Evolutionary conservation across 1,140 invertebrate genomes (phyloP).

Genomic region (Portunus trituberculatus): DNA sequence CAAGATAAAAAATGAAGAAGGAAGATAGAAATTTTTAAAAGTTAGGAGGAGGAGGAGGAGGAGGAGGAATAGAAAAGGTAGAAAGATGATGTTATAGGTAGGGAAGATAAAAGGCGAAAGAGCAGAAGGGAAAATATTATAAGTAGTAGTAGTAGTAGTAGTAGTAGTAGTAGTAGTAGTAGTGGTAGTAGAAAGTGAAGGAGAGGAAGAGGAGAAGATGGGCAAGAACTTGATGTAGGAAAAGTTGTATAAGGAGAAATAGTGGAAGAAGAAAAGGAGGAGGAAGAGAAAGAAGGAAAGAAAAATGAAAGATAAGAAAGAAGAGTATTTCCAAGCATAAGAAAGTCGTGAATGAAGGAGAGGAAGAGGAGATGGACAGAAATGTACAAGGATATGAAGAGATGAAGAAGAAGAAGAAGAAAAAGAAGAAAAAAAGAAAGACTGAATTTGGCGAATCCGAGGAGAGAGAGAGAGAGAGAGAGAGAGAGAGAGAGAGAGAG

Average conservation of each 20-base stretch:
- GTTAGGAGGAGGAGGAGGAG: not conserved
- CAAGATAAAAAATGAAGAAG: no score
- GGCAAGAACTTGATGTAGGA: not conserved
- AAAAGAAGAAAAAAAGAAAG: not conserved
- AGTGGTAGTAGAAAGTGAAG: not conserved
- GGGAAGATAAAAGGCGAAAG: not conserved
- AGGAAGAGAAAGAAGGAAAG: not conserved
- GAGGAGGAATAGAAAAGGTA: not conserved
- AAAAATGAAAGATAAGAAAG: not conserved
- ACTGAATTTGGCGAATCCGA: not conserved
- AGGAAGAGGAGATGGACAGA: not conserved
- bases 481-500: conserved; percentile 53
- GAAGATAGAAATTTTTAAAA: no score
- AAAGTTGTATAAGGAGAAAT: not conserved
- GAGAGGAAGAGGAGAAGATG: not conserved
- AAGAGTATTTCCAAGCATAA: no score
- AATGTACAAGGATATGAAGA: not conserved
- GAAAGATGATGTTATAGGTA: no score
- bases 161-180: no score
- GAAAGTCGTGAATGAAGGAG: not conserved
- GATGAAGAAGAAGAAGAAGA: not conserved
- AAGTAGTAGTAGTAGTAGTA: no score
- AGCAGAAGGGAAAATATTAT: not conserved
- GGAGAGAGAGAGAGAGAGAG: conserved; percentile 49
- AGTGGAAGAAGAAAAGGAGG: not conserved